Base-by-base conservation (phyloP, 2,113 vertebrate genomes). In the Nibea albiflora region DNA sequence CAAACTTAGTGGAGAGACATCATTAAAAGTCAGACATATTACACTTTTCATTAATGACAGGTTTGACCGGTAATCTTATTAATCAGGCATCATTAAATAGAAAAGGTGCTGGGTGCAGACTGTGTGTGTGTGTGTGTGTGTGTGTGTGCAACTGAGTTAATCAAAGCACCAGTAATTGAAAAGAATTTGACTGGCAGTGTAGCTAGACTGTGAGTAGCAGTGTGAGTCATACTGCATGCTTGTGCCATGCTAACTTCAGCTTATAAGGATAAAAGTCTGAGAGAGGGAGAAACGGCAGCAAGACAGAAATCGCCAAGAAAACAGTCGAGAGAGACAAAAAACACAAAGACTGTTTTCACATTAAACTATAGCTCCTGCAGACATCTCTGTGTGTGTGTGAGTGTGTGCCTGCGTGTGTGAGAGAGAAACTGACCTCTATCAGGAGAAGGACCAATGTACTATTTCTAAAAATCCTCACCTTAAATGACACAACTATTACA, bases 231-330 rank as follows among this genome's bases (percentile, higher is more conserved):
- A 4, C 69, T 17, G 85, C 53, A 67, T 57, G 89, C 35, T 61
- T 73, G 80, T 74, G 62, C 80, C 71, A 76, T n/a, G 52, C 68
- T 75, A 60, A 90, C 85, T 76, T 92, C 62, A 72, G 83, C 87
- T 92, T 92, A 90, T 91, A 86, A 90, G 88, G 87, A 89, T 78
- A 92, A 64, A 85, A 86, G 57, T 81, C 75, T 63, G 81, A 60
- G 69, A 31, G 73, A 17, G 35, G 24, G 65, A 60, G 15, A 82
- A 76, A 61, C 0, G 20, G 56, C 44, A 57, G 24, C 1, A 12
- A 73, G 44, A 61, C 4, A 50, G 47, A 85, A 91, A 88, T 68
- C 15, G 3, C 73, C 46, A 78, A 79, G 76, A 89, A 86, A 88
- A 86, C 81, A 78, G 49, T 64, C 19, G 0, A 75, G 19, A 52